Conservation (phyloP, 1,140 invertebrate genomes). For the Leptopilina clavipes region DNA sequence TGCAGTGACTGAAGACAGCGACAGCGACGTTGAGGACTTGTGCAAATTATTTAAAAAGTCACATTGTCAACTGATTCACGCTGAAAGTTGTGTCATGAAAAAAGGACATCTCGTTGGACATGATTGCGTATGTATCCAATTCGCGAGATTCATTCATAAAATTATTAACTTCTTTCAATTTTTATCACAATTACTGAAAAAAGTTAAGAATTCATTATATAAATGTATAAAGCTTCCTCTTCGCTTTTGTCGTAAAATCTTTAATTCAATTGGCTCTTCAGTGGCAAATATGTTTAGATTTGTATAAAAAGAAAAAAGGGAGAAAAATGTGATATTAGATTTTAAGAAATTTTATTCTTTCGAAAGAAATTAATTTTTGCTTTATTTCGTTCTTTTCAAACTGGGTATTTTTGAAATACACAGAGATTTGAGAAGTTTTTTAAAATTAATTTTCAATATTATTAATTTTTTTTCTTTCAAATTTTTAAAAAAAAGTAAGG, state of each 20-base stretch:
- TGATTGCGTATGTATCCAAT: slow-evolving; percentile 74
- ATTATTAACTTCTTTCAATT: slow-evolving; percentile 22
- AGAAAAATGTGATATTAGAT: slow-evolving; percentile 7
- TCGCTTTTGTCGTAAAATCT: slow-evolving; percentile 19
- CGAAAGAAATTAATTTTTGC: not conserved
- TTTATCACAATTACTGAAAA: slow-evolving; percentile 18
- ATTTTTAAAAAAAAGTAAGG: too few relatives aligned
- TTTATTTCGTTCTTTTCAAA: not conserved
- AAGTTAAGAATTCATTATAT: not conserved
- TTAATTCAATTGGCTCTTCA: slow-evolving; percentile 6
- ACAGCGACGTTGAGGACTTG: slow-evolving; percentile 76
- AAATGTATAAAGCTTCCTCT: not conserved
- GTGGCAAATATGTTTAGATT: slow-evolving; percentile 34
- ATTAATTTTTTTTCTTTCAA: too few relatives aligned
- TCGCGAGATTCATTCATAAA: slow-evolving; percentile 29
- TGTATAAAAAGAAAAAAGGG: not conserved
- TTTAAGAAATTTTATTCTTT: not conserved
- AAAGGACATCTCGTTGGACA: slow-evolving; percentile 65
- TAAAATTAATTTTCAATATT: too few relatives aligned
- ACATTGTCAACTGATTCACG: slow-evolving; percentile 74
- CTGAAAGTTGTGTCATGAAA: slow-evolving; percentile 75
- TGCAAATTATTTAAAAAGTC: slow-evolving; percentile 77
- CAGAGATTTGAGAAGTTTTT: not conserved
- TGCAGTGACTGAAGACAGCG: slow-evolving; percentile 63
- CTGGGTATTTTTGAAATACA: slow-evolving; percentile 6